A percentile compares a stretch with the other conserved stretches of the same genome.
Conservation (phyloP, 1,140 invertebrate species). For the Orchesella cincta region DNA sequence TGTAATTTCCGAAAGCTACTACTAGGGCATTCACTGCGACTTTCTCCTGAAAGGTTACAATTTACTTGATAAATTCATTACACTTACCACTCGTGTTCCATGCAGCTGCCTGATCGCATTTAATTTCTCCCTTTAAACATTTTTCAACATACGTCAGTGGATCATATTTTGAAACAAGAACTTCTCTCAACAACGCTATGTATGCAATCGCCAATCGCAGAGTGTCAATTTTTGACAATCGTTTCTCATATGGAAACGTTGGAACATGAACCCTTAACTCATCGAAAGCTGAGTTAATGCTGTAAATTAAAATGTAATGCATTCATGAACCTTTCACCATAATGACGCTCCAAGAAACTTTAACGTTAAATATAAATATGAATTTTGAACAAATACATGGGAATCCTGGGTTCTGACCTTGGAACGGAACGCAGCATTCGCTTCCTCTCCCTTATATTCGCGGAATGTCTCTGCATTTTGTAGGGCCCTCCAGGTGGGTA, state of each 20-base stretch:
- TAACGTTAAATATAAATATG: background rate
- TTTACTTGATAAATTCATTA: too few relatives aligned
- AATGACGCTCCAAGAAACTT: background rate
- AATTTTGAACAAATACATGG: too few relatives aligned
- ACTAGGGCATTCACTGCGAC: too few relatives aligned
- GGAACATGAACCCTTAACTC: constrained; percentile 91
- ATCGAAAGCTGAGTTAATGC: constrained; percentile 98
- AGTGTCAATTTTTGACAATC: constrained; percentile 96
- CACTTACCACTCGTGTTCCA: constrained; percentile 94
- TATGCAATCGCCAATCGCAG: constrained; percentile 93
- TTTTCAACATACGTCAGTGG: constrained; percentile 91
- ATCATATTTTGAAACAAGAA: constrained; percentile 86
- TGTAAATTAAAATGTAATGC: too few relatives aligned
- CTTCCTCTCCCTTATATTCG: constrained; percentile 90
- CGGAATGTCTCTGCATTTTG: constrained; percentile 82
- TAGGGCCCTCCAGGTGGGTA: constrained; percentile 71
- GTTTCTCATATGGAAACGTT: constrained; percentile 97
- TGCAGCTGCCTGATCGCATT: constrained; percentile 74
- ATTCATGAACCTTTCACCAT: too few relatives aligned
- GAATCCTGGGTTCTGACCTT: constrained; percentile 48
- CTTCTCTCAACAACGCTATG: constrained; percentile 87
- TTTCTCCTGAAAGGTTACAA: background rate
- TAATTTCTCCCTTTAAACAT: constrained; percentile 83
- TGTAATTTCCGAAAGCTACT: too few relatives aligned
- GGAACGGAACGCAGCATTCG: constrained; percentile 87